Base-by-base conservation (phyloP, 2,888 invertebrate genomes). In the Cryptus armator region DNA sequence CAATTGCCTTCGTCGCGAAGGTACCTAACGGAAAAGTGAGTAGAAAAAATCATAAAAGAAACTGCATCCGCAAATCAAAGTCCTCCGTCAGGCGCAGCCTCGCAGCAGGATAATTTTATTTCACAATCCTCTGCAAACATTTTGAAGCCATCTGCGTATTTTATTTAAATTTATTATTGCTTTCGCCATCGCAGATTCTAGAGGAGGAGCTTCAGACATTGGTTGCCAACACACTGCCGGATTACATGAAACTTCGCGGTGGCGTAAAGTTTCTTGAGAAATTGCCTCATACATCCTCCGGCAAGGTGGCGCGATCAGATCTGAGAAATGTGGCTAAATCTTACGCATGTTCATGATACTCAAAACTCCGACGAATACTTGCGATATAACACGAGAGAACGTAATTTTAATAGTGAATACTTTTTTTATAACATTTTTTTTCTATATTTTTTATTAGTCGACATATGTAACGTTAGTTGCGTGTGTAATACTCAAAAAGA, bases 1-100 rank as follows among this genome's bases (percentile, higher is more conserved):
- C 92, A 0, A 68, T 93, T 66, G 94, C 92, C n/a, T 93, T 92
- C 53, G 88, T 93, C 10, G 86, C 81, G 5, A 90, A 80, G 68
- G 53, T 70, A 6, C 77, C 86, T 0, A 83, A 83, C 0, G 74
- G 82, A 6, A 71, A 90, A 81, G 92, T 92, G 62, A 32, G 84
- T 86, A 37, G 37, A 37, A 37, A 37, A 37, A 37, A 37, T 37
- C 37, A 9, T 37, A 37, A 37, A 1, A 7, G 3, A 24, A 24
- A 24, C 24, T 24, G 24, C 24, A 24, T 24, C 24, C 5, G 9
- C 37, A 37, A 37, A 7, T 9, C 37, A 5, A 37, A 5, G 37
- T 6, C 37, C 6, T 7, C 0, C 37, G 37, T 1, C 37, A 1
- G 3, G 0, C 37, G 37, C 9, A 7, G 9, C 1, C 1, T 37